Evolutionary conservation across 2,113 vertebrate species (phyloP).

Genomic region (Proteles cristata): DNA sequence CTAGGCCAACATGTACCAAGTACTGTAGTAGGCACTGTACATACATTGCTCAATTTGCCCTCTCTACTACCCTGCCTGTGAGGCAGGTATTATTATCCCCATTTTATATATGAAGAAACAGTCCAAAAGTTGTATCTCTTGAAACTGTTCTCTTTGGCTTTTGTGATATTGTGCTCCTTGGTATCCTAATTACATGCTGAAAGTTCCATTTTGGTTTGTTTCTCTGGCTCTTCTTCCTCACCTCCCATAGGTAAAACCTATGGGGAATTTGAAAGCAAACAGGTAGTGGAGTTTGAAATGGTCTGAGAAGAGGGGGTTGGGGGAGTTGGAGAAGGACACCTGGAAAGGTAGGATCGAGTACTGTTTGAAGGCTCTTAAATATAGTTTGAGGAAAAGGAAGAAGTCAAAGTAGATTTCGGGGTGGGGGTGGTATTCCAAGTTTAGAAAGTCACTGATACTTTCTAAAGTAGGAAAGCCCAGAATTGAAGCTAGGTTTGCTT

Average conservation of each 20-base stretch:
- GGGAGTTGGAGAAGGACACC: background rate
- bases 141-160: background rate
- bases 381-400: background rate
- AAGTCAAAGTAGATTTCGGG: background rate
- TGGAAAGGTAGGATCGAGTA: background rate
- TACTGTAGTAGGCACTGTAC: background rate
- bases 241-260: background rate
- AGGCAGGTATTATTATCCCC: slow-evolving; percentile 24
- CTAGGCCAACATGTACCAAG: background rate
- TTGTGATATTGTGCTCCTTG: background rate
- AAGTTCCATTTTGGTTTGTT: background rate
- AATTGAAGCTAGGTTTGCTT: slow-evolving; percentile 6
- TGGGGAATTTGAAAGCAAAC: background rate
- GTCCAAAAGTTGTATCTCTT: background rate
- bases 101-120: slow-evolving; percentile 49
- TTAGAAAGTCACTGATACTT: background rate
- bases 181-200: background rate
- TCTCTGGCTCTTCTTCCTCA: background rate
- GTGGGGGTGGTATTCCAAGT: background rate
- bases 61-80: background rate
- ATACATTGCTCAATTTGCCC: background rate
- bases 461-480: slow-evolving; percentile 38
- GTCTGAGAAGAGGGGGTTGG: background rate
- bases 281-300: background rate
- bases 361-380: slow-evolving; percentile 23